These are phyloP conservation scores for Orthonychiurus folsomi DNA, from an alignment of 2,888 invertebrate species.

Conservation along the genomic window DNA sequence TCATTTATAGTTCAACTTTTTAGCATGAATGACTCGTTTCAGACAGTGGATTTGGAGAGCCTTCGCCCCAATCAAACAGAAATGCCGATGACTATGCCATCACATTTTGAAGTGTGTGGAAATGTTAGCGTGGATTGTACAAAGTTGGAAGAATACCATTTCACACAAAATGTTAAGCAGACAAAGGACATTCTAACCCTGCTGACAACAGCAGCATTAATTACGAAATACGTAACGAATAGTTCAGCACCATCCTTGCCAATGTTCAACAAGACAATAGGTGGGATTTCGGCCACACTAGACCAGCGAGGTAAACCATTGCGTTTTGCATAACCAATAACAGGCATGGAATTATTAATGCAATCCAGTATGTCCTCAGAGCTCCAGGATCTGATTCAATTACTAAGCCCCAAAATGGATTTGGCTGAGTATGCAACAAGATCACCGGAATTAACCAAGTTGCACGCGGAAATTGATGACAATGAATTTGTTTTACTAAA, in stretches of 20 bases:
- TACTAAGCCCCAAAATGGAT: constrained; percentile 27
- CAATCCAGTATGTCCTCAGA: too few species aligned
- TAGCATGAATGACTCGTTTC: too few species aligned
- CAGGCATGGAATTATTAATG: not conserved
- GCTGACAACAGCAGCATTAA: constrained; percentile 2
- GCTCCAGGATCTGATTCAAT: constrained; percentile 27
- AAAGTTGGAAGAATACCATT: constrained; percentile 30
- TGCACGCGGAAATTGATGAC: constrained; percentile 31
- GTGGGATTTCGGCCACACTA: not conserved
- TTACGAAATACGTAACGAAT: constrained; percentile 4
- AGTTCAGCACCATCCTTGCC: not conserved
- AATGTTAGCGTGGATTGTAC: constrained; percentile 35
- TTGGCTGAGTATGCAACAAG: constrained; percentile 13
- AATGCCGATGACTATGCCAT: not conserved
- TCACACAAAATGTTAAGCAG: constrained; percentile 25
- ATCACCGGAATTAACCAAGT: constrained; percentile 21
- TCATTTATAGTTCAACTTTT: too few species aligned
- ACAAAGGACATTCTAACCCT: constrained; percentile 18
- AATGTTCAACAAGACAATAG: not conserved
- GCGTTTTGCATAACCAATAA: not conserved
- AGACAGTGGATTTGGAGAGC: constrained; percentile 51
- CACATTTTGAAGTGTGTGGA: constrained; percentile 26
- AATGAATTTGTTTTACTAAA: constrained; percentile 35
- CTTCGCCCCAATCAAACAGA: constrained; percentile 48
- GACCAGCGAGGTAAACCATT: constrained; percentile 1